Evolutionary conservation across 2,113 vertebrate species (phyloP), one percentile per base, ranked within the genome.

Genomic region (Pelobates fuscus): DNA sequence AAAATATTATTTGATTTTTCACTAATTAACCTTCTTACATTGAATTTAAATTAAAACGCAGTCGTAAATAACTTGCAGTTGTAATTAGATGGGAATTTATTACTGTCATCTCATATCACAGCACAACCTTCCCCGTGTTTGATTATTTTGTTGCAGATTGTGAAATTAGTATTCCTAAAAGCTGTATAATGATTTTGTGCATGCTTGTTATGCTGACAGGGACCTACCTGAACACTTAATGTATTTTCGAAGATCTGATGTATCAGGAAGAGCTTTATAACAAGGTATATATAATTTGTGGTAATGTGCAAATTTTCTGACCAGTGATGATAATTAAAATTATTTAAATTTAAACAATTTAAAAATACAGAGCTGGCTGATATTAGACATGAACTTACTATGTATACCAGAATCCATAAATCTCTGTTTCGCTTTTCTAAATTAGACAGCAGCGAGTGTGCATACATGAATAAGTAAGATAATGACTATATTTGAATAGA

Each of bases 41-140:
- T 46, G 41, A 61, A 61, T 68, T 77, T 68, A 68, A 77, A 68
- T 77, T 49, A 77, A 68, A 37, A 77, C 59, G 27, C 59, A 24
- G 41, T 46, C 73, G 55, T 77, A 77, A 77, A 77, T 77, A 77
- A 77, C 41, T 61, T 29, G 57, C 44, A 49, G 26, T 67, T 68
- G 73, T 37, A 67, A 77, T 54, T 52, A 77, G 57, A 60, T 67
- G 61, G 25, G 73, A 77, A 77, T 77, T 77, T 77, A 77, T 77
- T 68, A 61, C 25, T 61, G 64, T 59, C 32, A 26, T 46, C 7
- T 43, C 15, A 60, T 54, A n/a, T 44, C 24, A 44, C 21, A 15
- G 26, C 57, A 32, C 65, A 49, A 26, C 25, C 1, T 8, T 18
- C 20, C 20, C 44, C 29, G 44, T 8, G 15, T 20, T 59, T 27